Conservation (phyloP, 1,140 invertebrate species). For the Cotesia vestalis region DNA sequence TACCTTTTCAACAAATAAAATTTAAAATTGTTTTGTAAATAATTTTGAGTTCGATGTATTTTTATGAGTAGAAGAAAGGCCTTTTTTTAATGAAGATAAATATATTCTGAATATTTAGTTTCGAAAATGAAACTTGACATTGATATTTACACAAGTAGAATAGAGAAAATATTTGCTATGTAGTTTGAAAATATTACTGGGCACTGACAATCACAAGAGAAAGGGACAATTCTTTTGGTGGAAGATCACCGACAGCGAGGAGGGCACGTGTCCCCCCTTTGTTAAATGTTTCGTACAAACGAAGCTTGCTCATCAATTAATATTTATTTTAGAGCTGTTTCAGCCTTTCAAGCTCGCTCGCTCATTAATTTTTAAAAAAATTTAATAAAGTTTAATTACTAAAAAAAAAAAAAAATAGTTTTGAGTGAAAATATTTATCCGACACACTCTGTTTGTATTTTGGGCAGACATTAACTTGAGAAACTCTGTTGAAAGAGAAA, state of each 20-base stretch:
- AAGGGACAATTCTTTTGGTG: constrained; percentile 2
- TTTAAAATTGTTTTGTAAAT: no score
- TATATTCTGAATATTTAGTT: not conserved
- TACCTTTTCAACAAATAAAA: no score
- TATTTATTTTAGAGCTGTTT: constrained; percentile 4
- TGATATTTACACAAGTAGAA: not conserved
- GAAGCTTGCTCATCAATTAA: not conserved
- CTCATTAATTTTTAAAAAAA: no score
- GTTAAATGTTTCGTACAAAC: not conserved
- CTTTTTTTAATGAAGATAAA: not conserved
- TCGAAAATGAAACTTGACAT: not conserved
- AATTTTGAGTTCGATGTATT: no score
- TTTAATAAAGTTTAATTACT: not conserved
- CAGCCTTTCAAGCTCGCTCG: not conserved
- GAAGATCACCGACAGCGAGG: not conserved
- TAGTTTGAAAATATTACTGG: not conserved
- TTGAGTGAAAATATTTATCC: no score
- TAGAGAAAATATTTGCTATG: constrained; percentile 10
- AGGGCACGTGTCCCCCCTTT: constrained; percentile 12
- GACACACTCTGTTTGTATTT: no score
- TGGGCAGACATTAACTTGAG: not conserved
- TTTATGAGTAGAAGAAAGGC: no score
- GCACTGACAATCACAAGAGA: not conserved
- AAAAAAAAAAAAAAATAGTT: not conserved
- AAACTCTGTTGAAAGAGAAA: not conserved